phyloP scores from a whole-genome alignment of 2,888 invertebrate genomes.

The Augochlorella aurata region DNA sequence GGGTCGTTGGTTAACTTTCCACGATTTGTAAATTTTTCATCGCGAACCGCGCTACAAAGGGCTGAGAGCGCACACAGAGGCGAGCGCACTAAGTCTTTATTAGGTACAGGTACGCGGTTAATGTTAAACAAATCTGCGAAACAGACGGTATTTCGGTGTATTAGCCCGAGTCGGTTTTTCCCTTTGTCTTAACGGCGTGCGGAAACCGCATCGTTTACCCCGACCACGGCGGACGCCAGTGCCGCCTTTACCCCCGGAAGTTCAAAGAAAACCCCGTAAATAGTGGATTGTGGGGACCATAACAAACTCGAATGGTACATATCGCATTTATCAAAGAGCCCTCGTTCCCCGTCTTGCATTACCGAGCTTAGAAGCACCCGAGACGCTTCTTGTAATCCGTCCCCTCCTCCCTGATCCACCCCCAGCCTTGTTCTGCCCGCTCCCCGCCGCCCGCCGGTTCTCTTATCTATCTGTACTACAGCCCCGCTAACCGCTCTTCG shows the following conservation, averaged over 20 bases:
- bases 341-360: constrained; percentile 64
- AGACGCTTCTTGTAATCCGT: constrained; percentile 72
- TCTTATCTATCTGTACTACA: constrained; percentile 53
- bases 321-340: constrained; percentile 73
- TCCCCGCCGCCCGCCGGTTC: constrained; percentile 22
- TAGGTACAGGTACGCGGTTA: neutral
- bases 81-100: constrained; percentile 1
- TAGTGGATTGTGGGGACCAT: constrained; percentile 69
- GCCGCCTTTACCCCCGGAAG: constrained; percentile 57
- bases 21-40: neutral
- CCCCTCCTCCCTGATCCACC: constrained; percentile 49
- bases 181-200: constrained; percentile 24
- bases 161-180: constrained; percentile 26
- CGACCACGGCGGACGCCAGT: constrained; percentile 34
- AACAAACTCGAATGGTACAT: constrained; percentile 72
- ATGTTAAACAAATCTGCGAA: constrained; percentile 28
- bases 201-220: constrained; percentile 65
- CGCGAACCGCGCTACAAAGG: neutral
- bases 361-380: constrained; percentile 67
- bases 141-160: constrained; percentile 34
- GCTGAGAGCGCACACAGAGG: neutral
- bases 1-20: neutral
- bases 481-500: constrained; percentile 60
- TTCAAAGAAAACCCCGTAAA: constrained; percentile 71
- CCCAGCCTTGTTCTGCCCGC: constrained; percentile 14